Evolutionary conservation across 2,888 invertebrate genomes (phyloP).

Genomic region (Zootermopsis nevadensis): DNA sequence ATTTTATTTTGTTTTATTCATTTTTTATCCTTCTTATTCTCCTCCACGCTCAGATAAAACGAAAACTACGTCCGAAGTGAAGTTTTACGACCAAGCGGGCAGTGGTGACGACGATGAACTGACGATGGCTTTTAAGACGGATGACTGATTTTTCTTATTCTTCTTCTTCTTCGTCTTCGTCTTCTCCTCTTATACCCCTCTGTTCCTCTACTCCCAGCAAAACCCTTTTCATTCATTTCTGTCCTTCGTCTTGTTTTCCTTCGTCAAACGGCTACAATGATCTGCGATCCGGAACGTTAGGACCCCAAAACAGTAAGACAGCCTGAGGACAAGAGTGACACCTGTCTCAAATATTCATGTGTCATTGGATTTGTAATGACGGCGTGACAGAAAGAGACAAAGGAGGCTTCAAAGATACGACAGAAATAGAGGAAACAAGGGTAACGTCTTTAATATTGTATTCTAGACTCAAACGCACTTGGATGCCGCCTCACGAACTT

Average conservation of each 20-base stretch:
- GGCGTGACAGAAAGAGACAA: too few relatives aligned
- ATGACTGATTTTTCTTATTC: conserved; percentile 39
- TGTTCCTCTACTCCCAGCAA: not conserved
- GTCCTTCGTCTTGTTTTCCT: conserved; percentile 20
- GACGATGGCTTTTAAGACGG: conserved; percentile 41
- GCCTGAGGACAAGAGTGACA: conserved; percentile 7
- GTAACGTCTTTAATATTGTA: too few relatives aligned
- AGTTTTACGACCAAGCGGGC: conserved; percentile 31
- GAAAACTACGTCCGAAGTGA: conserved; percentile 30
- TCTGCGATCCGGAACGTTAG: conserved; percentile 27
- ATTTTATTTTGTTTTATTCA: conserved; percentile 22
- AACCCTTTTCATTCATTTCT: not conserved
- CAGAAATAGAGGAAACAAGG: not conserved
- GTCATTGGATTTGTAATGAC: too few relatives aligned
- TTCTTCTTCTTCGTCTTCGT: not conserved
- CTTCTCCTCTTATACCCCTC: not conserved
- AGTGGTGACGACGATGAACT: conserved; percentile 28
- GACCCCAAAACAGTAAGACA: not conserved
- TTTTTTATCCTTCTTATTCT: conserved; percentile 24
- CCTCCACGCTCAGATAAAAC: conserved; percentile 29
- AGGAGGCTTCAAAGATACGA: not conserved
- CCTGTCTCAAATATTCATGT: not conserved
- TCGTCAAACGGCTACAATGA: conserved; percentile 37
- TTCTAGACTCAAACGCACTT: too few relatives aligned
- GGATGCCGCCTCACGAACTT: too few relatives aligned